A percentile compares a stretch with the other conserved stretches of the same genome.
These are phyloP conservation scores for Pelecanoides urinatrix DNA, from an alignment of 2,113 vertebrate genomes.

Conservation along the genomic window DNA sequence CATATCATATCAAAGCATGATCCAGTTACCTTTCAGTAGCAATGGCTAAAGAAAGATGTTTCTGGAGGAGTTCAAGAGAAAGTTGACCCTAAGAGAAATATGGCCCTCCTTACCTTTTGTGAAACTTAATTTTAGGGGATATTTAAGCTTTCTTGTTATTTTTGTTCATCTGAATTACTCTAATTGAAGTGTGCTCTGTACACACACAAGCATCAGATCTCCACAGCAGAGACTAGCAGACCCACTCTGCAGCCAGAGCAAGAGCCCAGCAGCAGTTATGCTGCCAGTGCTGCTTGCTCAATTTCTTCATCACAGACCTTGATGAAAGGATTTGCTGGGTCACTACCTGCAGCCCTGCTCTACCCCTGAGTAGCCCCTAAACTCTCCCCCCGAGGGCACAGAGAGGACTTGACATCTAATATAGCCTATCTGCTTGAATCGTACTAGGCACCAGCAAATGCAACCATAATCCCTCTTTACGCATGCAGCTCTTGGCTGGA, in stretches of 20 bases:
- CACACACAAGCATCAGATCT: neutral
- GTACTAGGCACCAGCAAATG: neutral
- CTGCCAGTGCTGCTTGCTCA: neutral
- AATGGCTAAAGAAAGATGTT: neutral
- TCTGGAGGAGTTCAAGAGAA: neutral
- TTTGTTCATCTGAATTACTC: neutral
- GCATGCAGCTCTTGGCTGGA: neutral
- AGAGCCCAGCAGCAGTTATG: neutral
- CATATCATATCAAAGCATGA: neutral
- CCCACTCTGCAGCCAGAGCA: neutral
- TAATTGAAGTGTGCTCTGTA: neutral
- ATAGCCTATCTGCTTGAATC: neutral
- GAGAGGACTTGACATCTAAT: neutral
- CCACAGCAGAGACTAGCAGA: neutral
- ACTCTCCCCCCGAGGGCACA: neutral
- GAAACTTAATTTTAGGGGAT: neutral
- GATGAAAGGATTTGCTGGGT: neutral
- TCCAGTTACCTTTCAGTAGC: neutral
- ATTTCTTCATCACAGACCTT: neutral
- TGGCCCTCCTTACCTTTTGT: neutral
- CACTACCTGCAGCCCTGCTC: neutral
- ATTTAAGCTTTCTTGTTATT: neutral
- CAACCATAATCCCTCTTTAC: accelerated
- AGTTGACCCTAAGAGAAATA: neutral
- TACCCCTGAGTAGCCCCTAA: neutral